Base-by-base conservation (phyloP, 2,797 vertebrate species). In the Sebastolobus altivelis region DNA sequence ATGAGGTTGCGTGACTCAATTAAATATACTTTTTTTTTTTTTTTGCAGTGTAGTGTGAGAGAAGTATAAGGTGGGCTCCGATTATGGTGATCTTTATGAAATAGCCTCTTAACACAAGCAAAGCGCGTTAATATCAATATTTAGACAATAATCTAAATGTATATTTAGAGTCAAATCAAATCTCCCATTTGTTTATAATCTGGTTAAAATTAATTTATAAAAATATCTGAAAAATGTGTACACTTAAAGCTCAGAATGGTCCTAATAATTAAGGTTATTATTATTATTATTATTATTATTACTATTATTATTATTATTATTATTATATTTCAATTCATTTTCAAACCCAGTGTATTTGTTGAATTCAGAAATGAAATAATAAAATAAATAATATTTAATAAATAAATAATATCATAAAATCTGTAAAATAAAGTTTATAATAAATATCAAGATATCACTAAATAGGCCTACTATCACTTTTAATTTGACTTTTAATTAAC, bases 21-120 rank as follows among this genome's bases (percentile, higher is more conserved):
- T 12, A 46, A 29, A 61, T 25, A 1, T 0, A 6, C 13, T 12
- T 59, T 33, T 31, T 62, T 31, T 31, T 43, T 43, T 14, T 52
- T 54, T 63, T 74, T 80, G 14, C 20, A 77, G 52, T 65, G 67
- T 77, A 35, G 67, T 59, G 25, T n/a, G 40, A 72, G 43, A 43
- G 43, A 77, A 60, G 8, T 35, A 61, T 33, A 74, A 66, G 77
- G 59, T 76, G 20, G 71, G 27, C 72, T 46, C 12, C 16, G 71
- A 55, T 75, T 40, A 65, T 29, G 67, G 74, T 63, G 69, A 56
- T 75, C 3, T 78, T 58, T n/a, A 31, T 66, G 3, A 77, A 29
- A 29, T 8, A 69, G 4, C 11, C 18, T 8, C 6, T 33, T 31
- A 49, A 77, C 9, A 71, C 29, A 33, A 65, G 8, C 14, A 54